These are phyloP conservation scores for Drosophila koepferae DNA, from an alignment of 2,888 invertebrate species.

Conservation along the genomic window DNA sequence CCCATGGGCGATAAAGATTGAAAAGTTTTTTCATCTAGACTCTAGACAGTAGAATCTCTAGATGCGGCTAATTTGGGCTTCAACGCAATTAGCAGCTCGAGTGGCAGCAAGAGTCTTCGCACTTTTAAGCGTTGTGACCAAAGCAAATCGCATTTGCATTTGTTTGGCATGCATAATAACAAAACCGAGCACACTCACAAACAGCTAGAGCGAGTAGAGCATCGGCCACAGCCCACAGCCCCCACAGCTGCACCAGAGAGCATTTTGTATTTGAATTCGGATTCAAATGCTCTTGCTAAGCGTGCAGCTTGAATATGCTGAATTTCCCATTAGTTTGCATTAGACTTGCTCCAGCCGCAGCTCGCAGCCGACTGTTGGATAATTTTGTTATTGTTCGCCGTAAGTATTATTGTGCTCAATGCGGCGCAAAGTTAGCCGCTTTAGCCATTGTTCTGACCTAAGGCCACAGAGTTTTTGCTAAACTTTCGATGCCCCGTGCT, in stretches of 20 bases:
- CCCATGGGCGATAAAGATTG: constrained; percentile 27
- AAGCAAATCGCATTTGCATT: constrained; percentile 59
- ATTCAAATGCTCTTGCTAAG: constrained; percentile 21
- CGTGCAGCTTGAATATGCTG: constrained; percentile 53
- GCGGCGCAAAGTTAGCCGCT: constrained; percentile 57
- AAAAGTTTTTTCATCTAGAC: background rate
- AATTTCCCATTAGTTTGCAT: constrained; percentile 71
- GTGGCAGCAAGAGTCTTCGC: constrained; percentile 28
- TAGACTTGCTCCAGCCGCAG: constrained; percentile 45
- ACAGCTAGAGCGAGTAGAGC: background rate
- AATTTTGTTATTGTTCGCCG: constrained; percentile 55
- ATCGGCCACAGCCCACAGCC: background rate
- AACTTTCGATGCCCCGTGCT: constrained; percentile 41
- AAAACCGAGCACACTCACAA: constrained; percentile 25
- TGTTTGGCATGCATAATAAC: constrained; percentile 35
- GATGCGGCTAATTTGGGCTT: constrained; percentile 45
- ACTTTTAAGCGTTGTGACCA: constrained; percentile 64
- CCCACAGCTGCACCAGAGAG: background rate
- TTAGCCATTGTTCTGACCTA: constrained; percentile 37
- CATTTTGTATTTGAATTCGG: constrained; percentile 15
- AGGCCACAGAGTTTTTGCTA: constrained; percentile 54
- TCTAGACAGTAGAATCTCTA: background rate
- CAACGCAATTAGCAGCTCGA: constrained; percentile 49
- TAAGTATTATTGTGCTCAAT: constrained; percentile 63
- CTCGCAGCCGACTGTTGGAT: constrained; percentile 26